A percentile compares a stretch with the other conserved stretches of the same genome.
These are phyloP conservation scores for Aphaenogaster rudis DNA, from an alignment of 1,140 invertebrate genomes.

Conservation along the genomic window DNA sequence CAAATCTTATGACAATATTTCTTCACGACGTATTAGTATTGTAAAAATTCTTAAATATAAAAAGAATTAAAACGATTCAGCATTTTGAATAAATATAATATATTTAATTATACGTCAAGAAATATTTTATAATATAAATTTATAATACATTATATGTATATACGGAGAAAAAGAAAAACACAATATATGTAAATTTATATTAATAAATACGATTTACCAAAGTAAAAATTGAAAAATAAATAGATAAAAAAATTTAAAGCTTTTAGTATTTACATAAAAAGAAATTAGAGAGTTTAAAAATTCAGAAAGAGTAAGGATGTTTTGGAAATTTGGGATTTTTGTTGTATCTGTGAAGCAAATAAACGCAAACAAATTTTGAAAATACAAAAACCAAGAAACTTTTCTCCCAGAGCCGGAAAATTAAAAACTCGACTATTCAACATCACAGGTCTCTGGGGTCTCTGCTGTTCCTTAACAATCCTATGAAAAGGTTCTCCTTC, in stretches of 20 bases:
- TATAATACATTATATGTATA: not conserved
- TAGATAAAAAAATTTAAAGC: not conserved
- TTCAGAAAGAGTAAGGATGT: not conserved
- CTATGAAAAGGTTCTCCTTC: not conserved
- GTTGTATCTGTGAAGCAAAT: not conserved
- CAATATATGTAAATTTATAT: not conserved
- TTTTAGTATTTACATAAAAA: not conserved
- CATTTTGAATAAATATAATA: not conserved
- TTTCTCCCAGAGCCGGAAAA: not conserved
- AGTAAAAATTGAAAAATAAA: not conserved
- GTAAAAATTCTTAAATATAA: not conserved
- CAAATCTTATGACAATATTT: slow-evolving; percentile 11
- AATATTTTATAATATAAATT: slow-evolving; percentile 2
- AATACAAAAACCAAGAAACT: not conserved
- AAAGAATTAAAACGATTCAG: not conserved
- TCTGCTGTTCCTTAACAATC: not conserved
- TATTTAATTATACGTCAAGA: not conserved
- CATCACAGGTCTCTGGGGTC: not conserved
- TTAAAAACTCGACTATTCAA: slow-evolving; percentile 32
- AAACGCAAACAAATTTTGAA: not conserved
- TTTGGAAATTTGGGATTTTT: not conserved
- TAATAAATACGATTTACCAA: not conserved
- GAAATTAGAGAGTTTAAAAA: not conserved
- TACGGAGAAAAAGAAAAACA: not conserved
- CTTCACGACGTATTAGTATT: not conserved